Evolutionary conservation across 2,797 vertebrate species (phyloP).

Genomic region (Saxicola maurus): DNA sequence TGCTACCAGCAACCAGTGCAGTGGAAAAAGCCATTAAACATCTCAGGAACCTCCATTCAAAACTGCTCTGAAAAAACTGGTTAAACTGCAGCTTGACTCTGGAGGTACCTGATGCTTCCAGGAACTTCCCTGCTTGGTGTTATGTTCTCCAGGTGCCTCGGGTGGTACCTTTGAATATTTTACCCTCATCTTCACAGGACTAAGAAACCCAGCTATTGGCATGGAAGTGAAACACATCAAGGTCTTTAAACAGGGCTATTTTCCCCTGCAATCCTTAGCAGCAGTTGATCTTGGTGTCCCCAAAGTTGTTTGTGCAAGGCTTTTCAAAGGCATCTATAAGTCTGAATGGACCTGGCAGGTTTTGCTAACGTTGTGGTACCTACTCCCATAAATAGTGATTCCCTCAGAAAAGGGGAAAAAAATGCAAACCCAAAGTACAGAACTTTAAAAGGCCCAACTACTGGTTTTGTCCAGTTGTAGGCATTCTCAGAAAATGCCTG

Average conservation of each 20-base stretch:
- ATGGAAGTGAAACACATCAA: background rate
- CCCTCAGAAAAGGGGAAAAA: background rate
- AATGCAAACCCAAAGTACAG: fast-evolving
- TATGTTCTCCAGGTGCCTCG: background rate
- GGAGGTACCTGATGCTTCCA: background rate
- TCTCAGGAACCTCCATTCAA: background rate
- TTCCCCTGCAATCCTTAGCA: background rate
- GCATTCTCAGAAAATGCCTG: background rate
- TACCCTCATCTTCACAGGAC: background rate
- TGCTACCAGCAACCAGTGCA: background rate
- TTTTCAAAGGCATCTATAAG: background rate
- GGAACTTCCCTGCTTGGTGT: background rate
- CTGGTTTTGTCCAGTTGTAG: background rate
- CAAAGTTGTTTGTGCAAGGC: background rate
- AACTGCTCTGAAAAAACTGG: background rate
- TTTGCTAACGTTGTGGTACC: background rate
- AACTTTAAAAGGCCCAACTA: background rate
- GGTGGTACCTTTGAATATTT: background rate
- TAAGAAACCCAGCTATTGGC: background rate
- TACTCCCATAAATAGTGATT: background rate
- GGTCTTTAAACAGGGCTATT: background rate
- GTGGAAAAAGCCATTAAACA: background rate
- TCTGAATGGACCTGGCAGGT: background rate
- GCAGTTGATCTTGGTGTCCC: background rate
- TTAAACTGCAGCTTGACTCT: background rate